Conservation (phyloP, 2,888 invertebrate genomes). For the Eristalis intricaria region DNA sequence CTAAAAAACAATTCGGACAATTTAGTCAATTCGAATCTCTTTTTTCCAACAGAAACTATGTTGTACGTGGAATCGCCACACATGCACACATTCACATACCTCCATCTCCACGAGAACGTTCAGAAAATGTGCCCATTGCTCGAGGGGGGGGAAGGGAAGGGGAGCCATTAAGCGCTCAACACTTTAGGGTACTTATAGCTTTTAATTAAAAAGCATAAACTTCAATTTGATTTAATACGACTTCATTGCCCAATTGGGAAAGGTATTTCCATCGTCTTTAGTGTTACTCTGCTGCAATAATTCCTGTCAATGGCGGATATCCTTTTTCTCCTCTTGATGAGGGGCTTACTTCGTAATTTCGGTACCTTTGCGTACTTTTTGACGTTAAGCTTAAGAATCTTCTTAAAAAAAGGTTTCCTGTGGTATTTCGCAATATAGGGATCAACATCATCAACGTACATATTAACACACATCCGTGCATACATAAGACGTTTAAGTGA, state of each 20-base stretch:
- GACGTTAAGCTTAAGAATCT: not conserved
- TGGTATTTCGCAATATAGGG: not conserved
- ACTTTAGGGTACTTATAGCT: not conserved
- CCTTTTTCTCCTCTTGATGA: not conserved
- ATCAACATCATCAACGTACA: not conserved
- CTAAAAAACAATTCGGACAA: not conserved
- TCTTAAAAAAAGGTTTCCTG: not conserved
- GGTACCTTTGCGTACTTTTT: not conserved
- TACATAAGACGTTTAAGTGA: not conserved
- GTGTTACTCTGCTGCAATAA: not conserved
- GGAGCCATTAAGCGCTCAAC: not conserved
- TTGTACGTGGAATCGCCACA: not conserved
- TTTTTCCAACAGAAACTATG: no score
- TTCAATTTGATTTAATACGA: conserved; percentile 1
- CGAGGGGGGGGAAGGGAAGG: not conserved
- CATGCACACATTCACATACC: not conserved
- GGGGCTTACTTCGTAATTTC: not conserved
- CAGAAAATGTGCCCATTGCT: not conserved
- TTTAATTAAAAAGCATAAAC: not conserved
- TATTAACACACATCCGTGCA: not conserved
- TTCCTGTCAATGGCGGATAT: not conserved
- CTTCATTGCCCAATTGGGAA: not conserved
- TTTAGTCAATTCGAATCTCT: not conserved
- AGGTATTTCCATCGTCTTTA: not conserved
- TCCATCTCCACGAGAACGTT: not conserved